Evolutionary conservation across 2,888 invertebrate species (phyloP).

Genomic region (Hydropsyche betteni): DNA sequence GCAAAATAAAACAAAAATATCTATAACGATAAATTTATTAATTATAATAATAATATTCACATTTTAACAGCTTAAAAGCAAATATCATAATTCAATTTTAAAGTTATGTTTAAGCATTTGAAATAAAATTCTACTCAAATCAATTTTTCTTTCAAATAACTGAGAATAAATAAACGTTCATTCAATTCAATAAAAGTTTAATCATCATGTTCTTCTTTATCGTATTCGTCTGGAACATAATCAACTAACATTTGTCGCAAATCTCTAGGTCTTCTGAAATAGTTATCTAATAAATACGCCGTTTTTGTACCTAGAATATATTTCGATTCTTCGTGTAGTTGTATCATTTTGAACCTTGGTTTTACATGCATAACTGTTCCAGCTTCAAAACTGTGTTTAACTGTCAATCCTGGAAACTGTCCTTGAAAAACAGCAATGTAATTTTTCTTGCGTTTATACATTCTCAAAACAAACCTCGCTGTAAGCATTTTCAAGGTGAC

Average conservation of each 20-base stretch:
- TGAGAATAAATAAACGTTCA: too few species aligned
- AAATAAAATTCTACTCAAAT: too few species aligned
- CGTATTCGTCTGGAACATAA: not conserved
- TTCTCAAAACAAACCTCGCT: not conserved
- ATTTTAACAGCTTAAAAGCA: too few species aligned
- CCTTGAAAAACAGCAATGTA: conserved; percentile 13
- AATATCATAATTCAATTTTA: too few species aligned
- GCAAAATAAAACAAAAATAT: too few species aligned
- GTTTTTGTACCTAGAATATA: not conserved
- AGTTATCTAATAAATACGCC: not conserved
- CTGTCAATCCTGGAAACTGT: not conserved
- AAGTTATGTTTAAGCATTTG: too few species aligned
- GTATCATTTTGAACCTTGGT: too few species aligned
- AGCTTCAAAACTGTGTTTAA: not conserved
- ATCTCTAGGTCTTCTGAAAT: conserved; percentile 9
- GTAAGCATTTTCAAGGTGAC: not conserved
- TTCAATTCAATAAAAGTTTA: too few species aligned
- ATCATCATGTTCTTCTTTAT: not conserved
- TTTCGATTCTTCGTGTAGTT: not conserved
- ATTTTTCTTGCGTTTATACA: not conserved
- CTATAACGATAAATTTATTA: too few species aligned
- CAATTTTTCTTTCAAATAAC: too few species aligned
- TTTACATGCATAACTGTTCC: not conserved
- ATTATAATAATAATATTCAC: too few species aligned
- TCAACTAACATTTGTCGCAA: not conserved